A percentile compares a stretch with the other conserved stretches of the same genome.
Evolutionary conservation across 2,888 invertebrate genomes (phyloP).

Genomic region (Acheta domesticus): DNA sequence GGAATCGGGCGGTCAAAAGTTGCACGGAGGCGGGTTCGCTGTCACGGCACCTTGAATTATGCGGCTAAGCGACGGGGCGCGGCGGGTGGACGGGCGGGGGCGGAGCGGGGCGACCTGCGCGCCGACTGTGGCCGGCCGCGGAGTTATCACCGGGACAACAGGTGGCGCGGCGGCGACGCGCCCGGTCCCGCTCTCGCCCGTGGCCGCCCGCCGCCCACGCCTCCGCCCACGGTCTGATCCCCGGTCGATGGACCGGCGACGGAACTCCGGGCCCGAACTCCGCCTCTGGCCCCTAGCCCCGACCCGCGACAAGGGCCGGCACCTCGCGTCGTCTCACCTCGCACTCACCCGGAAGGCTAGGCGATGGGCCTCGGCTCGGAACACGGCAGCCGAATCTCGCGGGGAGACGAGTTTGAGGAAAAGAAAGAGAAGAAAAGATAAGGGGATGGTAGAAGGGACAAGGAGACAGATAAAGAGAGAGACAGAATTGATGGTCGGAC

Average conservation of each 20-base stretch:
- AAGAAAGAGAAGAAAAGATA: too few species aligned
- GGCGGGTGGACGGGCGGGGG: too few species aligned
- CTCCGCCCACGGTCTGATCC: neutral
- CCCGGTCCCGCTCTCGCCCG: neutral
- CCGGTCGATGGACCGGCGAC: neutral
- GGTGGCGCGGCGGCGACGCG: neutral
- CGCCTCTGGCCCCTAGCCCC: neutral
- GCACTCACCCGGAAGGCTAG: too few species aligned
- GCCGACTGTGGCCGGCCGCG: neutral
- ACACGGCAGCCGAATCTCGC: too few species aligned
- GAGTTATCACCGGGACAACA: conserved; percentile 9
- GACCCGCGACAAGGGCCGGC: neutral
- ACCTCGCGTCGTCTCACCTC: neutral
- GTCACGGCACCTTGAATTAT: too few species aligned
- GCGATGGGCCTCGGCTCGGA: too few species aligned
- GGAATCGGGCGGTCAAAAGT: neutral
- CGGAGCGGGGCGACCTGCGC: neutral
- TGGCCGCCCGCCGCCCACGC: neutral
- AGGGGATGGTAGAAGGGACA: too few species aligned
- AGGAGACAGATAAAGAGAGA: too few species aligned
- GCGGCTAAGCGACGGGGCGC: too few species aligned
- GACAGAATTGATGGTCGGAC: too few species aligned
- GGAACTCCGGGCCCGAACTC: neutral
- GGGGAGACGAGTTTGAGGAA: too few species aligned
- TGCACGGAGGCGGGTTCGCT: neutral